Base-by-base conservation (phyloP, 2,797 vertebrate species). In the Coregonus sp. region DNA sequence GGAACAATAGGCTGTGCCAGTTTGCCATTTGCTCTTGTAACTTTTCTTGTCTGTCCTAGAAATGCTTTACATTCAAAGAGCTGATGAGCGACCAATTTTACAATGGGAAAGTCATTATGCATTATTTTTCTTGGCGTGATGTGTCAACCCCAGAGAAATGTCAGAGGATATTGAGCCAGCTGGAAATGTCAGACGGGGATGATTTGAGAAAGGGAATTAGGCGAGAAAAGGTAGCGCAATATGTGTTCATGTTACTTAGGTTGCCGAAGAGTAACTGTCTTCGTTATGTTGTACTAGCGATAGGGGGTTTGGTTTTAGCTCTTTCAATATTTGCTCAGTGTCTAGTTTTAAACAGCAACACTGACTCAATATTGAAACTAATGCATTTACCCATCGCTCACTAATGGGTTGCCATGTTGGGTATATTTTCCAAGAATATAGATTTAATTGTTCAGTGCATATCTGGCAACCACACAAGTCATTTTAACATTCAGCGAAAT, bases 131-230 rank as follows among this genome's bases (percentile, higher is more conserved):
- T 37, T 80, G n/a, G 37, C 88, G 83, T 25, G 89, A 92, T 82
- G 78, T 90, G 84, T 87, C 83, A 74, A 86, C 67, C 54, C 80
- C 84, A 76, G 82, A 77, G 85, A 92, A 93, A 93, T 92, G 91
- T 92, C 93, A 93, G 82, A 86, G 82, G 82, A 90, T 89, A 91
- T 85, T 84, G 90, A 94, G 86, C 89, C 73, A 80, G 84, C 82
- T 84, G 88, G 86, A 93, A 93, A 93, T 92, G 91, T 90, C 92
- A 93, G 85, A 84, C 78, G n/a, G 78, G 82, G 72, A 87, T 75
- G 77, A 87, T 78, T 74, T 47, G 72, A 79, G 84, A 90, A 81
- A 81, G 66, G 70, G 72, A 85, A 78, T 74, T 61, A 78, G 54
- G 76, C 76, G 74, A 82, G 73, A 75, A 82, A 86, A 88, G 74